These are phyloP conservation scores for Onychostruthus taczanowskii DNA, from an alignment of 2,113 vertebrate species.

Conservation along the genomic window DNA sequence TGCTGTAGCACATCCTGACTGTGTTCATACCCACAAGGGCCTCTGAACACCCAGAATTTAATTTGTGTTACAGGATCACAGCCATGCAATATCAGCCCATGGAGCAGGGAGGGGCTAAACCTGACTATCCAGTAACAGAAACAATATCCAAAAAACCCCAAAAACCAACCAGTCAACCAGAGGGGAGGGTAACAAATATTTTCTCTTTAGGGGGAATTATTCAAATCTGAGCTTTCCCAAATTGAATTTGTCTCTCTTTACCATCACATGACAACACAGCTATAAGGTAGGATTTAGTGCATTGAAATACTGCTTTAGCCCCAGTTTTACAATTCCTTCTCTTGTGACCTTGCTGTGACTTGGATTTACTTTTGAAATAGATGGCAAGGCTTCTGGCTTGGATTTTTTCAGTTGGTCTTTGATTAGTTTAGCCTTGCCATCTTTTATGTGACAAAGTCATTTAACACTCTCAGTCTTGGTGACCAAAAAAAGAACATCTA, in stretches of 20 bases:
- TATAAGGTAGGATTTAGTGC: not conserved
- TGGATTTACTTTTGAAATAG: conserved; percentile 79
- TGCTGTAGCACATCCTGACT: not conserved
- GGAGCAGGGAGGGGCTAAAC: not conserved
- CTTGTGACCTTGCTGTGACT: conserved; percentile 71
- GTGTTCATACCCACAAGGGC: not conserved
- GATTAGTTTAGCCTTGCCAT: conserved; percentile 59
- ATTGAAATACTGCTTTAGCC: not conserved
- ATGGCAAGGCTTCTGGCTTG: conserved; percentile 71
- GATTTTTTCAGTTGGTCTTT: conserved; percentile 71
- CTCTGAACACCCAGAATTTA: not conserved
- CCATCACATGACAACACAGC: not conserved
- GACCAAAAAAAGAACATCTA: not conserved
- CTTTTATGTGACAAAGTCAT: conserved; percentile 55
- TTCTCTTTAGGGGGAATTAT: not conserved
- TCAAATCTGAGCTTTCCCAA: not conserved
- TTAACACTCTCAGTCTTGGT: conserved; percentile 23
- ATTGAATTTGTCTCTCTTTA: not conserved
- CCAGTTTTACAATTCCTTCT: not conserved
- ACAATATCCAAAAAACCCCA: not conserved
- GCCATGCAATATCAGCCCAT: rapidly evolving
- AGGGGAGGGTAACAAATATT: not conserved
- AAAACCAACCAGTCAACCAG: rapidly evolving
- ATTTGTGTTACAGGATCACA: not conserved
- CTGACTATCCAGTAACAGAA: not conserved